Conservation (phyloP, 2,113 vertebrate genomes). For the Bos javanicus region DNA sequence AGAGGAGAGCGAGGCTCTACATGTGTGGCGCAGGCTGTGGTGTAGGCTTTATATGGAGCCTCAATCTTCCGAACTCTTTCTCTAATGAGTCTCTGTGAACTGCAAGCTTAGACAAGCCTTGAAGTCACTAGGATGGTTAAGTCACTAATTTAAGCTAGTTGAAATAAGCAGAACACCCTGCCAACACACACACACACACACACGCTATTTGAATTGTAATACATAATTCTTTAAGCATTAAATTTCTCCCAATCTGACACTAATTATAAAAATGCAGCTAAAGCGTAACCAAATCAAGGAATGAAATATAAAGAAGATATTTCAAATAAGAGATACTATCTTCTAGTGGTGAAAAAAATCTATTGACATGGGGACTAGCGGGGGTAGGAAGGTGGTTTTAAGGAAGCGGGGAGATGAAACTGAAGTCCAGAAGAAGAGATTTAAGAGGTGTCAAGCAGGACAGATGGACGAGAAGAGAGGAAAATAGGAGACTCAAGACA, state of each 20-base stretch:
- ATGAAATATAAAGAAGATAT: background rate
- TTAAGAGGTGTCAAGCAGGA: background rate
- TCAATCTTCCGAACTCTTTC: background rate
- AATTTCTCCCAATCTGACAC: background rate
- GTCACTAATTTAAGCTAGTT: background rate
- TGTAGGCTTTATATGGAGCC: background rate
- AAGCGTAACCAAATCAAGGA: background rate
- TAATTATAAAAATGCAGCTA: slow-evolving; percentile 12
- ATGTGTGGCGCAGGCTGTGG: background rate
- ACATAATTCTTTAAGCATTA: background rate
- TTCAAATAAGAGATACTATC: background rate
- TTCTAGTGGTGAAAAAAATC: background rate
- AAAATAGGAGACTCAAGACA: background rate
- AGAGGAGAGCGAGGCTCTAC: background rate
- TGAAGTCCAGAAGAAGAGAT: background rate
- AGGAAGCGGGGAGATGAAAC: background rate
- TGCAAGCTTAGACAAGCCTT: background rate
- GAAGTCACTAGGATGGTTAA: background rate
- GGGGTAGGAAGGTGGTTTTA: background rate
- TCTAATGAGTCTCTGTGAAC: background rate
- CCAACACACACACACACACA: background rate
- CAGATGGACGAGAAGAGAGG: background rate
- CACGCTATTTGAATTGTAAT: background rate
- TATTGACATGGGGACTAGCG: background rate
- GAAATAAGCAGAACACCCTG: background rate